These are phyloP conservation scores for Steinernema carpocapsae DNA, from an alignment of 2,888 invertebrate species.

Conservation along the genomic window DNA sequence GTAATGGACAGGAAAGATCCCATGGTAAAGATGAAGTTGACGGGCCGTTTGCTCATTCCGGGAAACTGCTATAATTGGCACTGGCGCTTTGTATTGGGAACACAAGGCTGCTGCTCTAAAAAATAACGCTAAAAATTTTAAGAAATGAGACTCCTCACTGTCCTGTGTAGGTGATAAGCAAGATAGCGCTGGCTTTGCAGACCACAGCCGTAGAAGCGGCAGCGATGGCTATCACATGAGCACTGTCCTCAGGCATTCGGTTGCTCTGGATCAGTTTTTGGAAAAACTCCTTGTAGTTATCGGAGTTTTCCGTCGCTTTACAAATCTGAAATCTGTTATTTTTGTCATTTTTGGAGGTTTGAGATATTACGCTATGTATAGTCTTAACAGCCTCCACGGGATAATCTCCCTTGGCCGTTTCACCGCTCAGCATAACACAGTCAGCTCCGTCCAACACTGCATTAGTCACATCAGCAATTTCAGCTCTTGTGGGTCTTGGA, in stretches of 20 bases:
- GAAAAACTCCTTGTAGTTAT: constrained; percentile 90
- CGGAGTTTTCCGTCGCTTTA: constrained; percentile 89
- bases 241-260: constrained; percentile 78
- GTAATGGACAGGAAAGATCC: constrained; percentile 86
- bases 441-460: constrained; percentile 96
- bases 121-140: too few relatives aligned
- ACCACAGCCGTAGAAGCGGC: constrained; percentile 91
- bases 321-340: constrained; percentile 56
- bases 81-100: constrained; percentile 81
- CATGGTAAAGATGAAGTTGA: constrained; percentile 88
- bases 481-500: constrained; percentile 77
- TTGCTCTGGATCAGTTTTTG: constrained; percentile 76
- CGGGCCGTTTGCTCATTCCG: constrained; percentile 83
- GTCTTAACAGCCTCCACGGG: constrained; percentile 82
- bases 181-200: constrained; percentile 85
- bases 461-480: constrained; percentile 80
- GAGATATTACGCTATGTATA: constrained; percentile 72
- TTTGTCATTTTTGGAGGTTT: background rate
- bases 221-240: constrained; percentile 90
- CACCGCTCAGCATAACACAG: constrained; percentile 97
- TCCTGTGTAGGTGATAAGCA: constrained; percentile 82
- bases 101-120: constrained; percentile 4
- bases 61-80: constrained; percentile 91
- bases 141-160: constrained; percentile 59
- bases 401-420: constrained; percentile 96